Evolutionary conservation across 2,797 vertebrate species (phyloP).

Genomic region (Diplodus sargus): DNA sequence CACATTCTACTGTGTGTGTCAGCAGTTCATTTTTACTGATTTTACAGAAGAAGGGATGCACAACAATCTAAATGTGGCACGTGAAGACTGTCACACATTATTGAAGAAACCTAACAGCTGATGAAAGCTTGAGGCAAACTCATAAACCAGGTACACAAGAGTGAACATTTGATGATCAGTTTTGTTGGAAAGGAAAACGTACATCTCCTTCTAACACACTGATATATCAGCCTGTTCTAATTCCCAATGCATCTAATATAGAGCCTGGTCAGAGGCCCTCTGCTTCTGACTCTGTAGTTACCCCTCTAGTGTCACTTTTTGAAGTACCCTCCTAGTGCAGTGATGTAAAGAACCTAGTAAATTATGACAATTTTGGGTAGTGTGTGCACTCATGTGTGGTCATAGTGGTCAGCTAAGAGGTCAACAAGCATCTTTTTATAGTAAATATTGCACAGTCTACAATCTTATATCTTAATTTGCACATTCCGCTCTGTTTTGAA

Average conservation of each 20-base stretch:
- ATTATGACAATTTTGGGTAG: background rate
- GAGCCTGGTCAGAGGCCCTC: no score
- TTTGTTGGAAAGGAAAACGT: slow-evolving; percentile 26
- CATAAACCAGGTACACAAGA: slow-evolving; percentile 15
- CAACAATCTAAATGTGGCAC: slow-evolving; percentile 57
- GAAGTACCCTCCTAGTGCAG: no score
- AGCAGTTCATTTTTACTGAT: slow-evolving; percentile 44
- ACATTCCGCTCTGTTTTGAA: no score
- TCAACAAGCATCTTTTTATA: background rate
- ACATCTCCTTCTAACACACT: background rate
- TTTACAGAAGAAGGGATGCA: slow-evolving; percentile 11
- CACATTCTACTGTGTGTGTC: slow-evolving; percentile 3
- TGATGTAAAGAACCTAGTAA: no score
- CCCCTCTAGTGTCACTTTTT: no score
- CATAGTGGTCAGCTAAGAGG: background rate
- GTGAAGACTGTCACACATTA: slow-evolving; percentile 59
- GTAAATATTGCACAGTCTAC: background rate
- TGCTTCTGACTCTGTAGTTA: no score
- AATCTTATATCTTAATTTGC: no score
- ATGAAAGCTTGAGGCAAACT: slow-evolving; percentile 43
- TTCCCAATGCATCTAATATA: no score
- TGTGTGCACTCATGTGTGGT: background rate
- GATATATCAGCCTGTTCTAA: background rate
- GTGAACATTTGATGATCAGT: slow-evolving; percentile 8
- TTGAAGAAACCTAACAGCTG: slow-evolving; percentile 53